Base-by-base conservation (phyloP, 2,113 vertebrate species). In the Poicephalus meyeri region DNA sequence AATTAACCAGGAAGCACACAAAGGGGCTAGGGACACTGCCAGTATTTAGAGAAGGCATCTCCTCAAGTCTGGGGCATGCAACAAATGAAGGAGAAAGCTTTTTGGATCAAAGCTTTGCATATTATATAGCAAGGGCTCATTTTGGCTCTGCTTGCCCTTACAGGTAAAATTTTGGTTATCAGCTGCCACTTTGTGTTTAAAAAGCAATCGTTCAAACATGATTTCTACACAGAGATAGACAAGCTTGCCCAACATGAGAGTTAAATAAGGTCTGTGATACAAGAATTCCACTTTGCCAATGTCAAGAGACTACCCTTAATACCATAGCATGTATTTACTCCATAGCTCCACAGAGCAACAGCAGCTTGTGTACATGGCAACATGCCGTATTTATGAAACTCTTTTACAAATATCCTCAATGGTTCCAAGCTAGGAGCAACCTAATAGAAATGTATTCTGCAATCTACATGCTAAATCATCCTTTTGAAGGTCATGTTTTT, bases 401-500 rank as follows among this genome's bases (percentile, higher is more conserved):
- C 65, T 87, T 92, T 80, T 42, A 94, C 74, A 91, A 95, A 85
- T 46, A 87, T 37, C 20, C 52, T 77, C 87, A 41, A 20, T 61
- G 70, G 49, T 72, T 93, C 88, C 79, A 86, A 83, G 72, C 79
- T 91, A 72, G 46, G 41, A 94, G 74, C 58, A 60, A 85, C 64
- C 79, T 60, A 86, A 90, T 7, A 95, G 69, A 84, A 97, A 96
- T 69, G 47, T 72, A 91, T 94, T 96, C 88, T 80, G 72, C 47
- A 66, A 92, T 88, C 86, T 76, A 88, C 88, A 88, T 86, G 80
- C 69, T 94, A 86, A 96, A 95, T 93, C 93, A 90, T 84, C 66
- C 86, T 93, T 86, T 88, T 94, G 95, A 97, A 96, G 90, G 95
- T 92, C 96, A 91, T 88, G 88, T 92, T 97, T 96, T 96, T 95